Percentiles rank a stretch among this genome's conserved stretches.
phyloP scores from a whole-genome alignment of 2,797 vertebrate species.

The Chrosomus eos region DNA sequence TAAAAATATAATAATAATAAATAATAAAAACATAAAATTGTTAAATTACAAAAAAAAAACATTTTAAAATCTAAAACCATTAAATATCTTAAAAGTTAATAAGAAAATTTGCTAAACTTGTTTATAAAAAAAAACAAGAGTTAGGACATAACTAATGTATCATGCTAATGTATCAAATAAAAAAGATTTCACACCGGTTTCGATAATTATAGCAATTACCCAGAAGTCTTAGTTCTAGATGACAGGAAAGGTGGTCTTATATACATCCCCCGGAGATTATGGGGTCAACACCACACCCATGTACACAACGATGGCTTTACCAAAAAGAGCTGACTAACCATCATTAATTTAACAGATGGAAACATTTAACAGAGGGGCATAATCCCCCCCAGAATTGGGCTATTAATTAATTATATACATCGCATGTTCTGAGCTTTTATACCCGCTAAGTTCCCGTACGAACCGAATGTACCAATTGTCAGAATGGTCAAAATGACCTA shows the following conservation, averaged over 20 bases:
- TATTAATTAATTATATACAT: too few species aligned
- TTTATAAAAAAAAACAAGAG: not conserved
- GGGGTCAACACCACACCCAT: constrained; percentile 36
- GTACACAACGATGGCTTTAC: constrained; percentile 24
- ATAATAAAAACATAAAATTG: too few species aligned
- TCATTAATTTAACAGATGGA: constrained; percentile 22
- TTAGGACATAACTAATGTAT: not conserved
- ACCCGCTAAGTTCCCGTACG: too few species aligned
- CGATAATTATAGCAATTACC: constrained; percentile 28
- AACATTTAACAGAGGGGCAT: constrained; percentile 4
- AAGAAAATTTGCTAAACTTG: not conserved
- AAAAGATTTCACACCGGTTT: not conserved
- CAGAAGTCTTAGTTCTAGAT: constrained; percentile 16
- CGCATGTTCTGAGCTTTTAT: too few species aligned
- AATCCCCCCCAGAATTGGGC: too few species aligned
- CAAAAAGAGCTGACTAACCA: constrained; percentile 16
- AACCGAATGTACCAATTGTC: too few species aligned
- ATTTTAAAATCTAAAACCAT: not conserved
- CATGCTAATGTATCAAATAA: not conserved
- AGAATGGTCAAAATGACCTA: too few species aligned
- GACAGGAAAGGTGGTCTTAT: constrained; percentile 48
- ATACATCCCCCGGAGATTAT: constrained; percentile 25
- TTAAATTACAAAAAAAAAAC: not conserved
- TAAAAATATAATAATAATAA: too few species aligned
- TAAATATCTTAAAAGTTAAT: not conserved